phyloP scores from a whole-genome alignment of 92 coral and sea anemone genomes.

The Epizoanthus stellaris region DNA sequence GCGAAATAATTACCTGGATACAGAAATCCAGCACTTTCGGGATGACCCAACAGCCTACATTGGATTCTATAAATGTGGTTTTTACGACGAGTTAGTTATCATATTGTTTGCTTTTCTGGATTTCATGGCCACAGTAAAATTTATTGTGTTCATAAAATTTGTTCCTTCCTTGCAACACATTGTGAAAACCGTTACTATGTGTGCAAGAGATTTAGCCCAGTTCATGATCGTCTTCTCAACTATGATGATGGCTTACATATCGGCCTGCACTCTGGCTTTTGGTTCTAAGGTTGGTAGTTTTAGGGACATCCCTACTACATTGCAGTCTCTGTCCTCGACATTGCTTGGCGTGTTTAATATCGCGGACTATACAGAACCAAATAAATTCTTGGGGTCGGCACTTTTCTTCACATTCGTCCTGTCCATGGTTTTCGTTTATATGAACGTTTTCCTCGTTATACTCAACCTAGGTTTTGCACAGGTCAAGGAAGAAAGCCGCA shows the following conservation, averaged over 20 bases:
- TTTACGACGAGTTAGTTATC: conserved; percentile 17
- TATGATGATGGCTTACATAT: conserved; percentile 3
- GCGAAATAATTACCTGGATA: neutral
- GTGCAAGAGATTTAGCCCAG: conserved; percentile 12
- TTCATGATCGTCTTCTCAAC: neutral
- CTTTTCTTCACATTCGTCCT: neutral
- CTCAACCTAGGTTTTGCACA: conserved; percentile 11
- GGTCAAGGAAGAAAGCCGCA: neutral
- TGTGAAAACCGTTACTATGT: neutral
- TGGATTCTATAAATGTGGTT: conserved; percentile 17
- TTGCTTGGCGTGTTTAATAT: conserved; percentile 4
- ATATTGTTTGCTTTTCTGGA: conserved; percentile 14
- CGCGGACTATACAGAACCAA: conserved; percentile 7
- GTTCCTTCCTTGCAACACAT: conserved; percentile 26
- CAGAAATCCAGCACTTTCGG: conserved; percentile 7
- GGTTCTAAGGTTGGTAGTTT: conserved; percentile 12
- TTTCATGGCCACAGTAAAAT: conserved; percentile 17
- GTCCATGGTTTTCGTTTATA: conserved; percentile 7
- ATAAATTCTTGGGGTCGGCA: neutral
- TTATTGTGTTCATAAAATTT: conserved; percentile 15
- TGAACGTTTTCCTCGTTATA: conserved; percentile 2
- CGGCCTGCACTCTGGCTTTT: conserved; percentile 9
- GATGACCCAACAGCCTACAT: conserved; percentile 6
- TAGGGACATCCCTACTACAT: neutral
- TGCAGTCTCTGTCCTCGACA: conserved; percentile 15